Percentiles rank a stretch among this genome's conserved stretches.
phyloP scores from a whole-genome alignment of 2,113 vertebrate genomes.

The Agelaius tricolor region DNA sequence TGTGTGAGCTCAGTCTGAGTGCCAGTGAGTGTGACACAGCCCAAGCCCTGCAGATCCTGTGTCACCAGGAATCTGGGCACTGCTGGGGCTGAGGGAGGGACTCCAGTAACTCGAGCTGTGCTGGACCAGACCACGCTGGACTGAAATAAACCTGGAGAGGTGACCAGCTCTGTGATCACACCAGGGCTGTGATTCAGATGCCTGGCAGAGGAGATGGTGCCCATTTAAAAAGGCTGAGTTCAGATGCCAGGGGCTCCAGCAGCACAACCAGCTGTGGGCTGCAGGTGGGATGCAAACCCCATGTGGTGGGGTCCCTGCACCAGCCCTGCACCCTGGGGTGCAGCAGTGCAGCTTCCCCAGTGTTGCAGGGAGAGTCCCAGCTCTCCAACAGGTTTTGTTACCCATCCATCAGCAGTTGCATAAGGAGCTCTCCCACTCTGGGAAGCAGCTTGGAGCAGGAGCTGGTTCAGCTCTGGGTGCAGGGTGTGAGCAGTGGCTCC shows the following conservation, averaged over 20 bases:
- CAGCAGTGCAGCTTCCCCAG: neutral
- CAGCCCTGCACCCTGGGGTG: rapidly evolving
- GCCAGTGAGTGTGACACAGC: neutral
- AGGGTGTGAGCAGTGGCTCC: rapidly evolving
- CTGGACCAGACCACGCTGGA: neutral
- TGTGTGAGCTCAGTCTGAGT: rapidly evolving
- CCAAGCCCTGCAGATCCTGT: neutral
- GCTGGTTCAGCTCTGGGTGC: neutral
- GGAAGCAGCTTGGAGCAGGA: neutral
- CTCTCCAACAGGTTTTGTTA: neutral
- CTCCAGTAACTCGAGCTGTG: constrained; percentile 3
- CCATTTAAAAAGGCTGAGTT: neutral
- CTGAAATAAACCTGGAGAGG: constrained; percentile 48
- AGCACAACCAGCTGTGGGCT: neutral
- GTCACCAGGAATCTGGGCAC: constrained; percentile 22
- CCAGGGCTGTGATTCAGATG: neutral
- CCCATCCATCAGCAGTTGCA: neutral
- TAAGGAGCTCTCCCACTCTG: neutral
- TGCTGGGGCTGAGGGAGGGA: neutral
- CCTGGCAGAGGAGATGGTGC: neutral
- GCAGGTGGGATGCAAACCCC: neutral
- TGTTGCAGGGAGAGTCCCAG: rapidly evolving
- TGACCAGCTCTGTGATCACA: neutral
- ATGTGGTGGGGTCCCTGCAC: neutral
- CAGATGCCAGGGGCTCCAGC: neutral